These are phyloP conservation scores for Vesta saturnalis DNA, from an alignment of 2,888 invertebrate genomes.

Conservation along the genomic window DNA sequence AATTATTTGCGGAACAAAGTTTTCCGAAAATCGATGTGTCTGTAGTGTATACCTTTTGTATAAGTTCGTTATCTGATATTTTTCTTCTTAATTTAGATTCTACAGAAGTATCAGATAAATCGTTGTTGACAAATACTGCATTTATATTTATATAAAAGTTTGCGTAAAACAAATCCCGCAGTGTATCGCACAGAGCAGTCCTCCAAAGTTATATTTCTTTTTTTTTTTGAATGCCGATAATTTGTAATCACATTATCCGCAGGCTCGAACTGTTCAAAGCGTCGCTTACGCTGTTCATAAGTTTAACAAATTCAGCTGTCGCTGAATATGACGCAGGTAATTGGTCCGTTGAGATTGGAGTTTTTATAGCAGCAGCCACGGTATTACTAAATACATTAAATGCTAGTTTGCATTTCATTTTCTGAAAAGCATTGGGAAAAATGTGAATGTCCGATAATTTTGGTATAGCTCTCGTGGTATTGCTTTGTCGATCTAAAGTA, in stretches of 20 bases:
- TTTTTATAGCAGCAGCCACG: conserved; percentile 14
- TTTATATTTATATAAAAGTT: not conserved
- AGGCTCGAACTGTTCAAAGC: not conserved
- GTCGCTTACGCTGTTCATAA: not conserved
- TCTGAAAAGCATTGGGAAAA: conserved; percentile 16
- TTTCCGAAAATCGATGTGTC: too few species aligned
- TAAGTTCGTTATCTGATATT: too few species aligned
- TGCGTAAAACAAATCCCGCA: not conserved
- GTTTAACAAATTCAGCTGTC: conserved; percentile 1
- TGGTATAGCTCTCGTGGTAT: not conserved
- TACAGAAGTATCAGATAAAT: too few species aligned
- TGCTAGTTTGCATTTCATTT: conserved; percentile 16
- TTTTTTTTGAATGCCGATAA: not conserved
- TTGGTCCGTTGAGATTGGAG: not conserved
- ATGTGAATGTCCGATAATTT: conserved; percentile 8
- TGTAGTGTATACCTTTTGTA: too few species aligned
- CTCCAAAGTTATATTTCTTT: not conserved
- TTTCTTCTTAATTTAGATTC: too few species aligned
- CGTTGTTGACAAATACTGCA: too few species aligned
- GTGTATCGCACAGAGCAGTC: not conserved
- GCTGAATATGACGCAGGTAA: not conserved
- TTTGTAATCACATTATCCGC: not conserved
- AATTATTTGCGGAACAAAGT: too few species aligned
- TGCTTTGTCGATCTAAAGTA: conserved; percentile 3
- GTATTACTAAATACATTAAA: conserved; percentile 20